These are phyloP conservation scores for Acleris literana DNA, from an alignment of 2,888 invertebrate species.

Conservation along the genomic window DNA sequence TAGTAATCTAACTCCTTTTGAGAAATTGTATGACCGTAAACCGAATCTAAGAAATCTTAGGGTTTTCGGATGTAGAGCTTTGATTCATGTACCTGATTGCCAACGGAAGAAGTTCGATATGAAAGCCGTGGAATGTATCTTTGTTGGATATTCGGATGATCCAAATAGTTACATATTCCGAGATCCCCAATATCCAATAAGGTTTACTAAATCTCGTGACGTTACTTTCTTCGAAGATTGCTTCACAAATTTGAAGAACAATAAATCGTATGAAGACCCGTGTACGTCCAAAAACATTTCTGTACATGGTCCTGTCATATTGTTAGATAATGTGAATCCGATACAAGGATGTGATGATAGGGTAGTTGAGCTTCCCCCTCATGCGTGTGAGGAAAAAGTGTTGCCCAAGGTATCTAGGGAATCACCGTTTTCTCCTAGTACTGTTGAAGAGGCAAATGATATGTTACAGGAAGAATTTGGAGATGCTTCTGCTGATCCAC, in stretches of 20 bases:
- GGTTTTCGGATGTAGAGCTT: background rate
- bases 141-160: background rate
- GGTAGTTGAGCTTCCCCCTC: background rate
- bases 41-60: background rate
- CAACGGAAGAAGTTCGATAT: background rate
- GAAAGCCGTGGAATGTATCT: background rate
- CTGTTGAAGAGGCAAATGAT: background rate
- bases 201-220: background rate
- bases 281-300: background rate
- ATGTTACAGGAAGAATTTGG: background rate
- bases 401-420: too few species aligned
- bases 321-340: background rate
- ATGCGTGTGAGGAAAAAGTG: too few species aligned
- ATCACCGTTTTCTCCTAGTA: too few species aligned
- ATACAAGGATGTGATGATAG: background rate
- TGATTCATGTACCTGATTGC: background rate
- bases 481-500: background rate
- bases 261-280: background rate
- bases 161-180: conserved; percentile 6
- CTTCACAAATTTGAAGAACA: conserved; percentile 2
- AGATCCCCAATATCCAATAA: background rate
- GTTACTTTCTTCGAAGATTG: conserved; percentile 5
- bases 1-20: too few species aligned
- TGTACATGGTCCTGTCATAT: background rate
- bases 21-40: too few species aligned